Base-by-base conservation (phyloP, 2,888 invertebrate genomes). In the Zygothrica quintamaculata region DNA sequence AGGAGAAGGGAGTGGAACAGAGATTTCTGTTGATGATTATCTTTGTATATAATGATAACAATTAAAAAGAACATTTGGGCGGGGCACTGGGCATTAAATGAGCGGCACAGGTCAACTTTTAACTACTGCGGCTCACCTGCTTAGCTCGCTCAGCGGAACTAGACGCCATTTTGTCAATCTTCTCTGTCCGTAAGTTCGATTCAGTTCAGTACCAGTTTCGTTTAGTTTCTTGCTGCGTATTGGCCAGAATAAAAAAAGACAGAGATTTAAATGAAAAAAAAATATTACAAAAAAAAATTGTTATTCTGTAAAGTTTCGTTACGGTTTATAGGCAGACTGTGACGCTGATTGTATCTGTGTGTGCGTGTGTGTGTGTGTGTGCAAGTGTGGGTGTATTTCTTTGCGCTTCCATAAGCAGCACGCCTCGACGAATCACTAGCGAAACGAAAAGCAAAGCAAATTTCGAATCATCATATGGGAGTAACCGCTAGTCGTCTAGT, bases 331-430 rank as follows among this genome's bases (percentile, higher is more conserved):
- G 56, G 42, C 78, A 70, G 25, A 47, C 64, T 62, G 58, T 61
- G 50, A 62, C 53, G 68, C 9, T 66, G n/a, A n/a, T n/a, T n/a
- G 26, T 34, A 47, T 53, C 42, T 48, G 29, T 26, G 39, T 36
- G 9, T 46, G 34, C 42, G 48, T 46, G 29, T 43, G 43, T 52
- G 31, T 36, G 15, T 58, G 22, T 50, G 39, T 61, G 33, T 55
- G 34, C 50, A 29, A 51, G 25, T 44, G 12, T 69, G 80, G 73
- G 81, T 77, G 80, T 79, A 74, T 79, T 82, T 86, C 85, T 85
- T 86, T 78, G 81, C 86, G 86, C 81, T 84, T 84, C 72, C 80
- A 57, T 80, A 84, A 79, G 75, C 84, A 85, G 62, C 75, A 50
- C 67, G 71, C 74, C 71, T 67, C 62, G 62, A 57, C 69, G 66